Evolutionary conservation across 1,140 invertebrate species (phyloP), one percentile per base, ranked within the genome.

Genomic region (Pseudobourletiella spinata): DNA sequence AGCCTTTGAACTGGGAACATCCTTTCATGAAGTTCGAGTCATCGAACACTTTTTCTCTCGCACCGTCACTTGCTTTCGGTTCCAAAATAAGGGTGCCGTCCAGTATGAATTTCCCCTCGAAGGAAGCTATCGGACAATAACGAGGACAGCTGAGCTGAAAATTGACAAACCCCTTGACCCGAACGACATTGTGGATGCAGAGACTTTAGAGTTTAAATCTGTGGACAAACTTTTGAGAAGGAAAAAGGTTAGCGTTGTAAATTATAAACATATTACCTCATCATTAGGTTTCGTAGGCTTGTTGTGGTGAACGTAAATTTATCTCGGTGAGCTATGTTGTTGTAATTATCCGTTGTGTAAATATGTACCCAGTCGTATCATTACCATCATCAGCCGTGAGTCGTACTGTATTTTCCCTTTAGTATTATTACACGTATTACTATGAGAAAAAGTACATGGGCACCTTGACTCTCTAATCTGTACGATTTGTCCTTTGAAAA

Each of bases 21-120:
- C 44, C n/a, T 70, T 63, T 35, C 24, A 18, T 2, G 32, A 67
- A 61, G 61, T 66, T 2, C 63, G 32, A 48, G 68, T 62, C 8
- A 56, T 70, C 16, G 68, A 70, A 15, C 39, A 29, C 14, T 70
- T 59, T 6, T 67, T 57, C 35, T 44, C 29, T 2, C 57, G 61
- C 39, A 57, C 67, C 16, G 65, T 59, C 15, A 66, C 59, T 20
- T 66, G 65, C 30, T 70, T 24, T 39, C 44, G 61, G 39, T 61
- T 70, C 42, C 65, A 66, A 50, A 70, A 70, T 44, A 8, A 16
- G 2, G 30, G 8, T 3, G 25, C 18, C n/a, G 51, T 65, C 15
- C 28, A 24, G 8, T 67, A 65, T 42, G 32, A 60, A 14, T 70
- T 70, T 61, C 68, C 68, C n/a, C 42, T 65, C 26, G 68, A 70